Evolutionary conservation across 2,888 invertebrate species (phyloP).

Genomic region (Drosophila recens): DNA sequence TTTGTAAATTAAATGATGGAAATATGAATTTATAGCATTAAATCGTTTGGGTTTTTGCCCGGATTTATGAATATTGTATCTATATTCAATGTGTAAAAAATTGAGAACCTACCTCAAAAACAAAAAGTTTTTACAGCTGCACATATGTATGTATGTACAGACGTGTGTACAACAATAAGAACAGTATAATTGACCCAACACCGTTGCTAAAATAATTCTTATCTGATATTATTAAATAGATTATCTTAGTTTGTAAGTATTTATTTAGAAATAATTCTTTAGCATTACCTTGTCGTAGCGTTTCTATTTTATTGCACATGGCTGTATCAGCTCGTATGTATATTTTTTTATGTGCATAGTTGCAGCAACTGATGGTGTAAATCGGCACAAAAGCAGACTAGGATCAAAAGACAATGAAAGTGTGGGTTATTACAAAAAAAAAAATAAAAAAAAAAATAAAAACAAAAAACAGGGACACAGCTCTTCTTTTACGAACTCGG

Average conservation of each 20-base stretch:
- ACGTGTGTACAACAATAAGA: too few species aligned
- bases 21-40: constrained; percentile 64
- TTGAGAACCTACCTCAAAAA: constrained; percentile 19
- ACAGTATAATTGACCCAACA: too few species aligned
- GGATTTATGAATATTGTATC: constrained; percentile 8
- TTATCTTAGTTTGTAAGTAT: too few species aligned
- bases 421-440: constrained; percentile 51
- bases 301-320: too few species aligned
- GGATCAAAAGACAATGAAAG: constrained; percentile 43
- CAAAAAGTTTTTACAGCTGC: too few species aligned
- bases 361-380: constrained; percentile 28
- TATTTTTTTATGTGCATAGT: background rate
- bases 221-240: too few species aligned
- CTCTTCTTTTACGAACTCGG: background rate
- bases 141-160: too few species aligned
- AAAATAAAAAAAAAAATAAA: constrained; percentile 9
- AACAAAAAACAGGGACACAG: constrained; percentile 29
- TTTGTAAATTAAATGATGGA: constrained; percentile 75
- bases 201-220: too few species aligned
- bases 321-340: too few species aligned
- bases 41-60: constrained; percentile 59
- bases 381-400: constrained; percentile 44
- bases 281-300: too few species aligned
- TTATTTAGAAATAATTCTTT: too few species aligned
- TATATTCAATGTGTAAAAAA: constrained; percentile 4